A percentile compares a stretch with the other conserved stretches of the same genome.
phyloP scores from a whole-genome alignment of 1,140 invertebrate species.

The Leptinotarsa undecemlineata region DNA sequence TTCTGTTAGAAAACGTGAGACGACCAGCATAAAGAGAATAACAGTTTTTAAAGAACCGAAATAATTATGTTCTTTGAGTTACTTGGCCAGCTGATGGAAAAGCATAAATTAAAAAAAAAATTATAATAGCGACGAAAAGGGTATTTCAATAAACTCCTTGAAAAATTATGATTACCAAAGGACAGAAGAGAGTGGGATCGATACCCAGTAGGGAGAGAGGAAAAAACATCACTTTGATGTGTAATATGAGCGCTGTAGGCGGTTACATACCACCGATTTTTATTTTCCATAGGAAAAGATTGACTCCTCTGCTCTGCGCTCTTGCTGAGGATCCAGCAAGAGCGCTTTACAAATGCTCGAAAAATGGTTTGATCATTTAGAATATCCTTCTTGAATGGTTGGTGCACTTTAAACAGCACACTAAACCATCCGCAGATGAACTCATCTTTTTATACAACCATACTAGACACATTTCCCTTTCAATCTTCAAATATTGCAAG shows the following conservation, averaged over 20 bases:
- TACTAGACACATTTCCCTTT: slow-evolving; percentile 31
- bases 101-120: too few relatives aligned
- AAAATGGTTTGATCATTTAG: slow-evolving; percentile 48
- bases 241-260: slow-evolving; percentile 20
- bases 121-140: slow-evolving; percentile 20
- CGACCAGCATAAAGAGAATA: too few relatives aligned
- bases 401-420: slow-evolving; percentile 26
- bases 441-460: slow-evolving; percentile 48
- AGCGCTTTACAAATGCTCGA: slow-evolving; percentile 42
- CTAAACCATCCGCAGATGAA: slow-evolving; percentile 41
- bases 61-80: too few relatives aligned
- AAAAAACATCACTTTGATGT: slow-evolving; percentile 31
- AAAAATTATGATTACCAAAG: slow-evolving; percentile 21
- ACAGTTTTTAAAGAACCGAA: too few relatives aligned
- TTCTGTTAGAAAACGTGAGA: too few relatives aligned
- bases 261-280: slow-evolving; percentile 33
- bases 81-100: too few relatives aligned
- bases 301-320: slow-evolving; percentile 28
- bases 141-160: slow-evolving; percentile 21
- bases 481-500: slow-evolving; percentile 42
- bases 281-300: slow-evolving; percentile 32
- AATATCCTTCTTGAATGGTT: slow-evolving; percentile 33
- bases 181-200: slow-evolving; percentile 26
- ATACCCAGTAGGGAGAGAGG: too few relatives aligned
- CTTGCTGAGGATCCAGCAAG: slow-evolving; percentile 46